Conservation (phyloP, 2,113 vertebrate species). For the Gambusia holbrooki region DNA sequence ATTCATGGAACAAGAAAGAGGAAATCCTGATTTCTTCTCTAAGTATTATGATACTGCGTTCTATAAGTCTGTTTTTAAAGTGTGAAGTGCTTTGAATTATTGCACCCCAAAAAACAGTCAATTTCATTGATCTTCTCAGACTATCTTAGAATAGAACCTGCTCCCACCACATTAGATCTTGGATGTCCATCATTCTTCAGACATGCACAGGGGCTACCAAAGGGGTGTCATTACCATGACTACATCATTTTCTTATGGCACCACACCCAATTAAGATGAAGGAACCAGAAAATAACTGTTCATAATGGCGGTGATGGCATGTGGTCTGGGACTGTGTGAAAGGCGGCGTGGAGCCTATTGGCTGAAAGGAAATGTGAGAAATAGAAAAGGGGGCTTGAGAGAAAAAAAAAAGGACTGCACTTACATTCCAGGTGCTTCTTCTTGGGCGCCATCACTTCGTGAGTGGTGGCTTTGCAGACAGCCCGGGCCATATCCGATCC, state of each 20-base stretch:
- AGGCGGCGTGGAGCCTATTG: background rate
- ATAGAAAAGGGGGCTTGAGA: background rate
- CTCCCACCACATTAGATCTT: background rate
- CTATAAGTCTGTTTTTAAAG: too few species aligned
- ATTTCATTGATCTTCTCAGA: slow-evolving; percentile 19
- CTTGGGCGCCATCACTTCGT: slow-evolving; percentile 99
- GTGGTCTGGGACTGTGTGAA: background rate
- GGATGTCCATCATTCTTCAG: slow-evolving; percentile 34
- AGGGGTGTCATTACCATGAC: slow-evolving; percentile 49
- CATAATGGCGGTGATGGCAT: slow-evolving; percentile 12
- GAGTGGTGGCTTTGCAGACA: slow-evolving; percentile 98
- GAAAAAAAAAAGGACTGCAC: slow-evolving; percentile 59
- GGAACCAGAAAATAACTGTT: slow-evolving; percentile 6
- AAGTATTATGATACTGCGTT: too few species aligned
- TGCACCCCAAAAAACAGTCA: background rate
- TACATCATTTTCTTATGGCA: slow-evolving; percentile 42
- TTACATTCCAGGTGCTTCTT: slow-evolving; percentile 99
- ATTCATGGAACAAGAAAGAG: too few species aligned
- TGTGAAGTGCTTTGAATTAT: background rate
- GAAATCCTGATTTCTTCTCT: background rate
- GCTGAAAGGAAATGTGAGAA: background rate
- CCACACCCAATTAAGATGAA: slow-evolving; percentile 51
- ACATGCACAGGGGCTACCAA: slow-evolving; percentile 46
- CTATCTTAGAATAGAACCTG: slow-evolving; percentile 36
- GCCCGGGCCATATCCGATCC: slow-evolving; percentile 95